Conservation (phyloP, 1,140 invertebrate genomes). For the Phortica variegata region DNA sequence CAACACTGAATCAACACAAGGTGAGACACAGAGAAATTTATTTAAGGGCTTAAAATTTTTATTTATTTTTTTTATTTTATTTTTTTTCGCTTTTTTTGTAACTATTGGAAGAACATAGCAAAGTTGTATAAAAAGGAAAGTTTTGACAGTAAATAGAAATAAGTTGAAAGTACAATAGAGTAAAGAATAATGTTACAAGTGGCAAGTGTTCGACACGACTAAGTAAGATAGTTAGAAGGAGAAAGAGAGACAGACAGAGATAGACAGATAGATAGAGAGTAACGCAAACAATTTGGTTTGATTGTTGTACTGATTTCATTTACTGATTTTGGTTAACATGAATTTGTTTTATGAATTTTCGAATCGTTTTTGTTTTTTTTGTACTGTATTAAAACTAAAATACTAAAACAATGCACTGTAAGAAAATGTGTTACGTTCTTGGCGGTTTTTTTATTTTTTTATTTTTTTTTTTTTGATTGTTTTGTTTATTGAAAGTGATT, state of each 20-base stretch:
- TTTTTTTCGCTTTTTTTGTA: too few relatives aligned
- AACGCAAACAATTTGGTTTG: background rate
- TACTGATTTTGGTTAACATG: slow-evolving; percentile 6
- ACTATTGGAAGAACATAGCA: too few relatives aligned
- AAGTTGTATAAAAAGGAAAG: too few relatives aligned
- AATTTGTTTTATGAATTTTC: too few relatives aligned
- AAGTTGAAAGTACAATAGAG: slow-evolving; percentile 10
- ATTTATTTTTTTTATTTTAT: too few relatives aligned
- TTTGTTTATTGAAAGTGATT: slow-evolving; percentile 1
- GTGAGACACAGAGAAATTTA: too few relatives aligned
- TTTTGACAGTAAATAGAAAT: slow-evolving; percentile 22
- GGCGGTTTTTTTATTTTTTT: background rate
- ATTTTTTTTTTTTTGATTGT: slow-evolving; percentile 8
- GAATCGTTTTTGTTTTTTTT: too few relatives aligned
- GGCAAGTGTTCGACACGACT: slow-evolving; percentile 17
- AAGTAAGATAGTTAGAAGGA: slow-evolving; percentile 14
- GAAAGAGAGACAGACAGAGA: slow-evolving; percentile 1
- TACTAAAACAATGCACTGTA: too few relatives aligned
- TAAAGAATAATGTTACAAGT: slow-evolving; percentile 27
- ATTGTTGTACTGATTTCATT: slow-evolving; percentile 10
- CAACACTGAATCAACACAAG: too few relatives aligned
- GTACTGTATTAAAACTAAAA: too few relatives aligned
- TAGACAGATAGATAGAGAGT: background rate
- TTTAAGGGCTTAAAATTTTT: too few relatives aligned
- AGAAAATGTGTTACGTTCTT: too few relatives aligned